Evolutionary conservation across 2,797 vertebrate species (phyloP), one percentile per base, ranked within the genome.

Genomic region (Sylvilagus floridanus): DNA sequence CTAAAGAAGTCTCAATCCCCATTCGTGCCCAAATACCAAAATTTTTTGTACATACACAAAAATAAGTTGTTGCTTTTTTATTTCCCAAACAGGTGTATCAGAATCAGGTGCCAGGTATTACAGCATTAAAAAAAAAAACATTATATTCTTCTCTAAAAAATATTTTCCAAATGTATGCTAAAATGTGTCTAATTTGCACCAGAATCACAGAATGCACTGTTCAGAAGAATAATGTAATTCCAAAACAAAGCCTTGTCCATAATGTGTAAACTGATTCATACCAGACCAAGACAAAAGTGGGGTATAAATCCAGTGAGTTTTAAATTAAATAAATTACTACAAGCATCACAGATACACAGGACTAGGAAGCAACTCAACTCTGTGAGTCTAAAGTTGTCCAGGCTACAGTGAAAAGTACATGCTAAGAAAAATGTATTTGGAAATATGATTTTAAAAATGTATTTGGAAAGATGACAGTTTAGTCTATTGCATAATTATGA

Each of bases 381-480:
- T 65, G 37, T n/a, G 21, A 63, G 24, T 75, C 62, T 84, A 75
- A 57, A 92, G 24, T 90, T 42, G 17, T 54, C 79, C 22, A 37
- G 62, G 42, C 52, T 73, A 72, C 57, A 42, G 22, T 14, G 88
- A 28, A 93, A 91, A 91, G 75, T 35, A 63, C 47, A 73, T 69
- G 16, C 24, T 47, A 47, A 47, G 42, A 47, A 47, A 47, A 47
- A 47, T 47, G 42, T 47, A 8, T 47, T 47, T 47, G 42, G 42
- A 47, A 47, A 47, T 47, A 47, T 47, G 42, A 47, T 47, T 47
- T 47, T 9, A 97, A 96, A 92, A 88, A 72, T 22, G 4, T 65
- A 57, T 92, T 93, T 84, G 62, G 71, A 93, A 88, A 81, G 85
- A 90, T 2, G 13, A 82, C 28, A 62, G n/a, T 65, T 90, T 37